Evolutionary conservation across 2,888 invertebrate genomes (phyloP), one percentile per base, ranked within the genome.

Genomic region (Idaea biselata): DNA sequence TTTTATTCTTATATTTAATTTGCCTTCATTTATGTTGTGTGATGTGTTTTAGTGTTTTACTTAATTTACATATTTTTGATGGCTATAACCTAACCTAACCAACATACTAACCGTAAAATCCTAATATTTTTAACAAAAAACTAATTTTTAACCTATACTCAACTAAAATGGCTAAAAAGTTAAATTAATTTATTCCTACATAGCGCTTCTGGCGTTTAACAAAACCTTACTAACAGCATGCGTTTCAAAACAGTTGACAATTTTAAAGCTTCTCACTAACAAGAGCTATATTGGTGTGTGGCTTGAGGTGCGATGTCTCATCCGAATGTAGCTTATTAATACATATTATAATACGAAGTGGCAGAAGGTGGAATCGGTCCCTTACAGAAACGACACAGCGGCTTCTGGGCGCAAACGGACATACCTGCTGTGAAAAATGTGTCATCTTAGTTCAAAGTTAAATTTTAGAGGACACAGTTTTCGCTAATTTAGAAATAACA

Each of bases 331-430:
- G 44, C 44, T 44, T 44, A 44, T 14, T 44, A 44, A 44, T 44
- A 25, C 25, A 25, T 25, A 25, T 25, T 25, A 33, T 64, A 69
- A 63, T 62, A 67, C 68, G 83, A 80, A 84, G 83, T 82, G 87
- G 84, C 79, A 75, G 83, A 82, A 84, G 86, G 88, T 87, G 82
- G 80, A 80, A 73, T 14, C 8, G 82, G 81, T 78, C 74, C 69
- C 71, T 70, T 68, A 68, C 68, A 73, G 74, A 64, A 61, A 71
- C 68, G 70, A 79, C 71, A 70, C 73, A 71, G 79, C 76, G 80
- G 89, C 86, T 86, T 88, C 82, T 84, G 88, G 88, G 89, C 82
- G 84, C 82, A 56, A 17, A 56, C 86, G 81, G 72, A 79, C 84
- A 83, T 87, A 87, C 81, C 80, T 83, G 77, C 74, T 44, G 70